A percentile compares a stretch with the other conserved stretches of the same genome.
phyloP scores from a whole-genome alignment of 2,113 vertebrate genomes.

The Thunnus maccoyii region DNA sequence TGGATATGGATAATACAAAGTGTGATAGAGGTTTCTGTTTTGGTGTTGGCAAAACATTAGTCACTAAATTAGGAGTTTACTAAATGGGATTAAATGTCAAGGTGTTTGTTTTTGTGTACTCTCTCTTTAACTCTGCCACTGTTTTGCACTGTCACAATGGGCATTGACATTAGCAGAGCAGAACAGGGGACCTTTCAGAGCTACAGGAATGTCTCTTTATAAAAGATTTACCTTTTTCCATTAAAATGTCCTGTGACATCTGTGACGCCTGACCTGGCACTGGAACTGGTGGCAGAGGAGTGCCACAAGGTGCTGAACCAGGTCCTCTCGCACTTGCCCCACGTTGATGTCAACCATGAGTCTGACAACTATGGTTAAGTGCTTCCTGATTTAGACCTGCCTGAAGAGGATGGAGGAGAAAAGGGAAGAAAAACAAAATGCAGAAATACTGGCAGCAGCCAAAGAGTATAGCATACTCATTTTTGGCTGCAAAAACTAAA shows the following conservation, averaged over 20 bases:
- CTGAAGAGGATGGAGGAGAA: not conserved
- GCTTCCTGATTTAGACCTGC: constrained; percentile 72
- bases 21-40: constrained; percentile 15
- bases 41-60: constrained; percentile 22
- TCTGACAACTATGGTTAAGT: constrained; percentile 63
- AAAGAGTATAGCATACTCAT: not conserved
- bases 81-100: constrained; percentile 49
- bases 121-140: constrained; percentile 21
- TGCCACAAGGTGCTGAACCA: constrained; percentile 70
- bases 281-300: constrained; percentile 59
- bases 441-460: too few species aligned
- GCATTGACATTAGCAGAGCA: constrained; percentile 32
- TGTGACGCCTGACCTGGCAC: constrained; percentile 77
- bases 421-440: not conserved
- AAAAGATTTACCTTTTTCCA: constrained; percentile 80
- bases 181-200: constrained; percentile 23
- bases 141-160: constrained; percentile 49
- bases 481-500: not conserved
- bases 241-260: constrained; percentile 84
- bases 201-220: constrained; percentile 64
- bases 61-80: constrained; percentile 22
- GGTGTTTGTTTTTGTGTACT: constrained; percentile 32
- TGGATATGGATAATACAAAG: constrained; percentile 7
- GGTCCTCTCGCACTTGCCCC: constrained; percentile 53
- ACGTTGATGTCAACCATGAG: constrained; percentile 34